Percentiles rank a stretch among this genome's conserved stretches.
Conservation (phyloP, 2,797 vertebrate species). For the Ctenopoma multispine region DNA sequence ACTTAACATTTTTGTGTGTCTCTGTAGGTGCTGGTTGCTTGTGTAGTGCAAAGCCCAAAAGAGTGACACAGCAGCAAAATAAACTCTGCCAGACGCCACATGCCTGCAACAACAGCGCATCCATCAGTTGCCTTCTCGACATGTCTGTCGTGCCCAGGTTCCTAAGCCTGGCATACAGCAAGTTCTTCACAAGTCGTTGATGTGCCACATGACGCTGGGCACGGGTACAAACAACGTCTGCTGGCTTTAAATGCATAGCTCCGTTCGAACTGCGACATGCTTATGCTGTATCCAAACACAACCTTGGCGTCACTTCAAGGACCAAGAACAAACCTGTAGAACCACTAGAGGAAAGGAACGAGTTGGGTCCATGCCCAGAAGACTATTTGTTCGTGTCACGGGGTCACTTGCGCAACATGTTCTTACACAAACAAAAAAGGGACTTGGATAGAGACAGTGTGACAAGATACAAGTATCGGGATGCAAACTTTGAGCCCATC, state of each 20-base stretch:
- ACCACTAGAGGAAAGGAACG: slow-evolving; percentile 15
- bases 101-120: slow-evolving; percentile 57
- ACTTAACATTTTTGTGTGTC: slow-evolving; percentile 42
- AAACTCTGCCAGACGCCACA: slow-evolving; percentile 49
- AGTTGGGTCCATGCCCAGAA: slow-evolving; percentile 61
- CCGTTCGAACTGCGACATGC: slow-evolving; percentile 27
- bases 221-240: slow-evolving; percentile 22
- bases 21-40: slow-evolving; percentile 31
- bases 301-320: slow-evolving; percentile 46
- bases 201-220: slow-evolving; percentile 42
- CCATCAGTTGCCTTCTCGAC: slow-evolving; percentile 51
- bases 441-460: slow-evolving; percentile 9
- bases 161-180: slow-evolving; percentile 25
- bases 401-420: slow-evolving; percentile 56
- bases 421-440: slow-evolving; percentile 16
- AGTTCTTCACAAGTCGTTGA: slow-evolving; percentile 38
- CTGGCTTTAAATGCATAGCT: slow-evolving; percentile 44
- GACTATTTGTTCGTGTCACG: slow-evolving; percentile 54
- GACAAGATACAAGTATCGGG: slow-evolving; percentile 37
- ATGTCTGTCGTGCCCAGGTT: slow-evolving; percentile 33
- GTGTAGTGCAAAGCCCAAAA: slow-evolving; percentile 26
- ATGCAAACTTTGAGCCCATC: slow-evolving; percentile 60
- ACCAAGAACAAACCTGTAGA: slow-evolving; percentile 54
- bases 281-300: slow-evolving; percentile 13
- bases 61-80: slow-evolving; percentile 50